Evolutionary conservation across 2,113 vertebrate genomes (phyloP), one percentile per base, ranked within the genome.

Genomic region (Sterna hirundo): DNA sequence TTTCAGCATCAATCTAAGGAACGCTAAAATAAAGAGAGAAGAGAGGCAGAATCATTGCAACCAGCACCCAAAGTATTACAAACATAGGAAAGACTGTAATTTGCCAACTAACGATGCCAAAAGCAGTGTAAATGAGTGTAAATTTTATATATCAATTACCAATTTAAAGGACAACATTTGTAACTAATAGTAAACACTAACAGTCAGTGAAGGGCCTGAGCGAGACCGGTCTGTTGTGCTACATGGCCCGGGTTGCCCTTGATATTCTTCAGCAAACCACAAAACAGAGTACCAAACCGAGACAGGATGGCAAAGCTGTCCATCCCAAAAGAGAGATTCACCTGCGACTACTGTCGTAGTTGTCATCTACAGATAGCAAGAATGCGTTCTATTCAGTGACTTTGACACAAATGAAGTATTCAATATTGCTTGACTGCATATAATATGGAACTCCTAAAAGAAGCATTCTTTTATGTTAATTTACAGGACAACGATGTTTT

Each of bases 1-100:
- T 97, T 97, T 95, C 88, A 91, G 86, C 95, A 95, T 93, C 87
- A 72, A 23, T 90, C 92, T 65, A 83, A 84, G 64, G 72, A 95
- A 94, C 75, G 69, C 54, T 91, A 83, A 88, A 96, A 94, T 51
- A 87, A 77, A 87, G 40, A 80, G 52, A 55, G 25, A 38, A 38
- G 22, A 94, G 78, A 88, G 52, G 60, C 29, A 94, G 55, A 93
- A 88, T 52, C 17, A 21, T 78, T 83, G 83, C 70, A 55, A 47
- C 66, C 61, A 76, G 44, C 78, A 69, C 57, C 72, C 49, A 18
- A 80, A 93, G 72, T 29, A n/a, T 11, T 92, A 61, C 25, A 86
- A 90, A 92, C 30, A 84, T 19, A 86, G 30, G 26, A 78, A 92
- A 95, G 42, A 46, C 13, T 58, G 7, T 54, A 46, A 93, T 87